A percentile compares a stretch with the other conserved stretches of the same genome.
phyloP scores from a whole-genome alignment of 2,113 vertebrate genomes.

The Vulpes vulpes region DNA sequence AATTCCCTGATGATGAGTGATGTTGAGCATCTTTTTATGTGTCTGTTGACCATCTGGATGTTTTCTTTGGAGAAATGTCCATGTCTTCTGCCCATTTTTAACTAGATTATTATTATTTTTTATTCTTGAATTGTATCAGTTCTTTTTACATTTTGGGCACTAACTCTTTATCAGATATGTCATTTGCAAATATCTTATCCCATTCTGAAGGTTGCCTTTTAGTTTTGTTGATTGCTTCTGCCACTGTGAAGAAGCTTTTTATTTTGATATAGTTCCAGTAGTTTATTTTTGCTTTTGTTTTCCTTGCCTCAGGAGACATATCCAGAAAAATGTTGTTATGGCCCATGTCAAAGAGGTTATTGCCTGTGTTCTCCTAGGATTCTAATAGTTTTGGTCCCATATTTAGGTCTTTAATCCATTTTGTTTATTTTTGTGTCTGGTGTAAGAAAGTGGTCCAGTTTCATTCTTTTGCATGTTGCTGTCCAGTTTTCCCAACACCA shows the following conservation, averaged over 20 bases:
- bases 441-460: not conserved
- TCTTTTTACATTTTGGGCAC: not conserved
- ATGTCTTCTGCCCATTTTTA: not conserved
- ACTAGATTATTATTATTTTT: not conserved
- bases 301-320: not conserved
- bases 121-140: not conserved
- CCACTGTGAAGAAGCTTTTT: not conserved
- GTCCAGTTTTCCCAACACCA: not conserved
- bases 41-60: not conserved
- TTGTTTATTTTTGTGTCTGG: not conserved
- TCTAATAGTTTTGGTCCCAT: not conserved
- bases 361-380: not conserved
- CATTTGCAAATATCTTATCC: not conserved
- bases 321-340: not conserved
- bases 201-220: not conserved
- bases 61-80: not conserved
- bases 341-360: not conserved
- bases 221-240: not conserved
- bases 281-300: not conserved
- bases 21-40: not conserved
- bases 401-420: not conserved
- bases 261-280: not conserved
- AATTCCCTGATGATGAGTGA: not conserved
- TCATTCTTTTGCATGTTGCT: not conserved
- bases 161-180: not conserved